Conservation (phyloP, 2,888 invertebrate species). For the Spodoptera exigua region DNA sequence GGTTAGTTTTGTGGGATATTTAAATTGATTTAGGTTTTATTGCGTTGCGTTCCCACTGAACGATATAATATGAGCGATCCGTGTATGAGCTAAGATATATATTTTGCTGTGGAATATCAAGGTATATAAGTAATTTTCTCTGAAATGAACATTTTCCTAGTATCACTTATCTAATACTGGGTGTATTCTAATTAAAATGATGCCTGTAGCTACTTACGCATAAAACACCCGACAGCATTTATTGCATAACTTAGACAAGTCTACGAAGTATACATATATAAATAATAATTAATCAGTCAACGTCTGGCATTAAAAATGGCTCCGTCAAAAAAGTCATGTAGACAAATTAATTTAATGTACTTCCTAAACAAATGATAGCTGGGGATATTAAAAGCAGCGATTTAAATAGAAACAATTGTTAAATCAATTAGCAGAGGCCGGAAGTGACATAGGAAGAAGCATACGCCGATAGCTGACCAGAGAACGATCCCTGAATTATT, state of each 20-base stretch:
- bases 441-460: constrained; percentile 70
- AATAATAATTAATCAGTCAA: constrained; percentile 38
- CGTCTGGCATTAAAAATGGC: constrained; percentile 30
- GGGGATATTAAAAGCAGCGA: constrained; percentile 46
- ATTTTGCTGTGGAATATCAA: too few species aligned
- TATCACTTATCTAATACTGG: too few species aligned
- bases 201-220: too few species aligned
- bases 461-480: constrained; percentile 61
- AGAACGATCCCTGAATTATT: constrained; percentile 75
- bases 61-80: too few species aligned
- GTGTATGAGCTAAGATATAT: background rate
- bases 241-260: constrained; percentile 23
- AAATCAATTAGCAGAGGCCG: constrained; percentile 69
- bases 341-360: constrained; percentile 40
- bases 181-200: too few species aligned
- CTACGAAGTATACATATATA: constrained; percentile 29
- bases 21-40: constrained; percentile 28
- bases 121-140: too few species aligned
- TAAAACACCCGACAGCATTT: background rate
- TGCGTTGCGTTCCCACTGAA: background rate
- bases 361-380: constrained; percentile 54
- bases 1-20: constrained; percentile 46
- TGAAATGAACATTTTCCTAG: too few species aligned
- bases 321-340: constrained; percentile 20
- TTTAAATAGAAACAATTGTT: constrained; percentile 62